Evolutionary conservation across 2,113 vertebrate genomes (phyloP), one percentile per base, ranked within the genome.

Genomic region (Corythoichthys haematopterus): DNA sequence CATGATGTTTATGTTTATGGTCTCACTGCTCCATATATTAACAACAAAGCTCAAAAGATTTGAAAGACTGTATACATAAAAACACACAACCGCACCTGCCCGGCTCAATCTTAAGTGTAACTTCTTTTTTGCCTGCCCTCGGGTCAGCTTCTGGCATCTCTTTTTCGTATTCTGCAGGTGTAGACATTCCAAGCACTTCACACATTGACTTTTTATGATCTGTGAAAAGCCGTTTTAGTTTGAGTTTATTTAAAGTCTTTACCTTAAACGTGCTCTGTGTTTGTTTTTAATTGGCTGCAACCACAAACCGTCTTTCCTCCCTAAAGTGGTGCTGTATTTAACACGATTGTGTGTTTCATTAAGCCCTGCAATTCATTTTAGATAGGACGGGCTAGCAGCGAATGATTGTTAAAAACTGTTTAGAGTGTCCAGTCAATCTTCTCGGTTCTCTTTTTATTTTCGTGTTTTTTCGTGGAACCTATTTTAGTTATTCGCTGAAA

Each of bases 51-150:
- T 56, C 4, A 13, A n/a, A 35, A 56, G 33, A 36, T 35, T 56
- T 56, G 53, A 56, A 56, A 56, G 28, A 56, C 11, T 33, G 3
- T 43, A 8, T 43, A 7, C 6, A 56, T 56, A 13, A 57, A 36
- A 57, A 36, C 13, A 56, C 55, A 56, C 12, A 1, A 12, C 2
- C 63, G 11, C 74, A 79, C 70, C 81, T 85, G 80, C 83, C 81
- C 52, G 38, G 72, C 75, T 88, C 82, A 84, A 70, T 88, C 75
- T 79, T n/a, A n/a, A n/a, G n/a, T n/a, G n/a, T n/a, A n/a, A n/a
- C n/a, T n/a, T n/a, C n/a, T n/a, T n/a, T n/a, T n/a, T n/a, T n/a
- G n/a, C n/a, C n/a, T n/a, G 15, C 72, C 87, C 80, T 75, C 57
- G 71, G 86, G 87, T 76, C 70, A 76, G 80, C 59, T 84, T 86